Percentiles rank a stretch among this genome's conserved stretches.
Conservation (phyloP, 1,140 invertebrate genomes). For the Saxidomus purpurata region DNA sequence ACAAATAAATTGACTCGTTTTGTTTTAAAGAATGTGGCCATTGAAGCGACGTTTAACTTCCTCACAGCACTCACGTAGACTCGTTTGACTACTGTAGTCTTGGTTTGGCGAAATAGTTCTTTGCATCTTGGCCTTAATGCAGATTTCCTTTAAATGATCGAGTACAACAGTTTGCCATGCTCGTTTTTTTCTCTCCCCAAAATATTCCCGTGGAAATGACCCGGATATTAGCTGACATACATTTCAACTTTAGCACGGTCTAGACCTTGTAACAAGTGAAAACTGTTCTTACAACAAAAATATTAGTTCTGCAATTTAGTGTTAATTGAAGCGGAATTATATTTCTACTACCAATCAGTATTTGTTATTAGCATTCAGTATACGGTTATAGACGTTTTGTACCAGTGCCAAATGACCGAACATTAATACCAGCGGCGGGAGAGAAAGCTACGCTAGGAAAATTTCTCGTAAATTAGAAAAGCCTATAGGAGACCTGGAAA, state of each 20-base stretch:
- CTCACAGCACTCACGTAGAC: no score
- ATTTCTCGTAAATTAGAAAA: slow-evolving; percentile 38
- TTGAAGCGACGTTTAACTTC: no score
- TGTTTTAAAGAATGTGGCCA: background rate
- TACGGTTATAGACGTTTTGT: slow-evolving; percentile 19
- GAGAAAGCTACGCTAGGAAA: slow-evolving; percentile 23
- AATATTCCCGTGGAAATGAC: no score
- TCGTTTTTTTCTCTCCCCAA: no score
- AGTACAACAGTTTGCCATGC: no score
- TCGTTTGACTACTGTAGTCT: no score
- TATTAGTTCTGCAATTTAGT: slow-evolving; percentile 10
- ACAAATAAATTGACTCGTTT: background rate
- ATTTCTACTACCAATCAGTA: background rate
- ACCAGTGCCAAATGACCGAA: slow-evolving; percentile 21
- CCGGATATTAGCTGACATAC: no score
- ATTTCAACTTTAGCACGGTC: background rate
- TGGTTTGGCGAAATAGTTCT: no score
- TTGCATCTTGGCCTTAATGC: no score
- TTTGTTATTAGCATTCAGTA: background rate
- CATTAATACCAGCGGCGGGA: slow-evolving; percentile 10
- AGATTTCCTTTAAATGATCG: no score
- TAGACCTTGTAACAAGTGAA: background rate
- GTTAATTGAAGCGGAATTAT: slow-evolving; percentile 24
- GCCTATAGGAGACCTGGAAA: slow-evolving; percentile 27
- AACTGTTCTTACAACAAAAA: background rate